These are phyloP conservation scores for Peromyscus eremicus DNA, from an alignment of 2,797 vertebrate species.

Conservation along the genomic window DNA sequence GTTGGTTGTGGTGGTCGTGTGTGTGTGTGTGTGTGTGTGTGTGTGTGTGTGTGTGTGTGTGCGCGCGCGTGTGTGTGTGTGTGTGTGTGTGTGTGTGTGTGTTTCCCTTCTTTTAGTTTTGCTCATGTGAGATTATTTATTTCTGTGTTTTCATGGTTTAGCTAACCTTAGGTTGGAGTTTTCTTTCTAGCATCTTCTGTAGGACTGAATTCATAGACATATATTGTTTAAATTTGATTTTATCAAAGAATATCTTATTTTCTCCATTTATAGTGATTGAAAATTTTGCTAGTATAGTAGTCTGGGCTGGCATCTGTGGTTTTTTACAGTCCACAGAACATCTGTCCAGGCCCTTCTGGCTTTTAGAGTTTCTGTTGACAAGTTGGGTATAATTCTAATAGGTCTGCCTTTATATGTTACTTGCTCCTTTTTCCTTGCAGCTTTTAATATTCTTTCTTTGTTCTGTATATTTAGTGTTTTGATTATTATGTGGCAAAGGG, in stretches of 20 bases:
- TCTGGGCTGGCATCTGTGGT: not conserved
- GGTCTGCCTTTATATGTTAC: too few species aligned
- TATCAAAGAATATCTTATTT: not conserved
- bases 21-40: too few species aligned
- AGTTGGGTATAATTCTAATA: too few species aligned
- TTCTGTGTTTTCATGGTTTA: not conserved
- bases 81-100: too few species aligned
- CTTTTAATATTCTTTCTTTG: not conserved
- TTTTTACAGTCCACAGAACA: not conserved
- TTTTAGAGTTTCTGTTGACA: too few species aligned
- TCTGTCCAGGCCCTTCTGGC: too few species aligned
- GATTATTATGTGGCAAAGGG: not conserved
- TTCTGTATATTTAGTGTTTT: not conserved
- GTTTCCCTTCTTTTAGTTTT: not conserved
- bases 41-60: not conserved
- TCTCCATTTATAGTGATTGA: not conserved
- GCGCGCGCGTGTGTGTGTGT: too few species aligned
- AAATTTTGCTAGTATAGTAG: not conserved
- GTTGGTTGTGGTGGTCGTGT: not conserved
- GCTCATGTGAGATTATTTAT: not conserved
- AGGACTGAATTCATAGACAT: not conserved
- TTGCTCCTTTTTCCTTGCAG: too few species aligned
- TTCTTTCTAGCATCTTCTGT: not conserved
- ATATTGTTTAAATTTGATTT: not conserved
- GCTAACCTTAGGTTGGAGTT: not conserved